phyloP scores from a whole-genome alignment of 2,113 vertebrate genomes.

The Progne subis region DNA sequence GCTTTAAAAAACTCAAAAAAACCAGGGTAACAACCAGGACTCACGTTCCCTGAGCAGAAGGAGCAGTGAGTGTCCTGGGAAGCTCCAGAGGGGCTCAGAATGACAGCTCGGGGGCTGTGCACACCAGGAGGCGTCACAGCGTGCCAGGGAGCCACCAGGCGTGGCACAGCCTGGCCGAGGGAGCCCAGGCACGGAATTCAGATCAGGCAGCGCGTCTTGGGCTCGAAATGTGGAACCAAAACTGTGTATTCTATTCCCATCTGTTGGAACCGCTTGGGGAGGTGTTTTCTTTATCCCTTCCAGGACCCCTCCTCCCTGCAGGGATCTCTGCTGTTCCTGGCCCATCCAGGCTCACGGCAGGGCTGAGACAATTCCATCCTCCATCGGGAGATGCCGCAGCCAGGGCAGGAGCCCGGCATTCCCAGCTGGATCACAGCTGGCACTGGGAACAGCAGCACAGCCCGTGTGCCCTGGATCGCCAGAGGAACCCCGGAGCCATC shows the following conservation, averaged over 20 bases:
- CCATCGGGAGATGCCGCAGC: no score
- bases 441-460: no score
- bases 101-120: background rate
- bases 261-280: background rate
- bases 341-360: no score
- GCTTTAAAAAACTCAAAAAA: no score
- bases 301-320: no score
- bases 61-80: background rate
- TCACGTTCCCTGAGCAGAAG: background rate
- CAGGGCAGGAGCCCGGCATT: no score
- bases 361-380: no score
- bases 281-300: background rate
- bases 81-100: background rate
- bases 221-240: background rate
- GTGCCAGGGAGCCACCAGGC: background rate
- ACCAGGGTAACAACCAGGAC: background rate
- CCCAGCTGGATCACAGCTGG: no score
- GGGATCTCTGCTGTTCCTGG: no score
- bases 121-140: background rate
- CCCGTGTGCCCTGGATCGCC: no score
- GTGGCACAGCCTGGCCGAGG: background rate
- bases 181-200: background rate
- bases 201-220: background rate
- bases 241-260: background rate
- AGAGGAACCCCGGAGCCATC: no score